Evolutionary conservation across 2,888 invertebrate genomes (phyloP).

Genomic region (Papilio gigon): DNA sequence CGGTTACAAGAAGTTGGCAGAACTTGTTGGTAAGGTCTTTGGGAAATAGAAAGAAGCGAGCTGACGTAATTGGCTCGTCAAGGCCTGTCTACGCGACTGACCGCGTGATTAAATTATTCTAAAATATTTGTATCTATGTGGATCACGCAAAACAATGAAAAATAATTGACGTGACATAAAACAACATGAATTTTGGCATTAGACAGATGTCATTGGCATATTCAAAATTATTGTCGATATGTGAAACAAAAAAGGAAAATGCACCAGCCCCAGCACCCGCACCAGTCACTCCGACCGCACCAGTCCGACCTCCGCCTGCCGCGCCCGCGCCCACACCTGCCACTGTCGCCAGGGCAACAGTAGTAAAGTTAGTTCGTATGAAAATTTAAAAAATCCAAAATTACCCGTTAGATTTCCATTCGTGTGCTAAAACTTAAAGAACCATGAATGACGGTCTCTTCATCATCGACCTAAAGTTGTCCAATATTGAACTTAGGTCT

Average conservation of each 20-base stretch:
- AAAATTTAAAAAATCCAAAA: not conserved
- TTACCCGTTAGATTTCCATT: too few species aligned
- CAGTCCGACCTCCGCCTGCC: not conserved
- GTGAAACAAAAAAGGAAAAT: constrained; percentile 17
- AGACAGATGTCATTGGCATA: constrained; percentile 15
- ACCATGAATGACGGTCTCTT: too few species aligned
- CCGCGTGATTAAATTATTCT: not conserved
- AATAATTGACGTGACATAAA: constrained; percentile 4
- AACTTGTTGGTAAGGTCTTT: too few species aligned
- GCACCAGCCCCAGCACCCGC: not conserved
- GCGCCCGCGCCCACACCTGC: not conserved
- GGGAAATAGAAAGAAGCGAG: too few species aligned
- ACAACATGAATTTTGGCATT: constrained; percentile 14
- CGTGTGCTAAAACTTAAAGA: too few species aligned
- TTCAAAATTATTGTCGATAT: constrained; percentile 21
- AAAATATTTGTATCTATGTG: constrained; percentile 5
- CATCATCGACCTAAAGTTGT: too few species aligned
- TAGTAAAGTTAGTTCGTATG: not conserved
- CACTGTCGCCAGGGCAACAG: not conserved
- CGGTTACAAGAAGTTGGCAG: too few species aligned
- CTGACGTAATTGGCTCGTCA: too few species aligned
- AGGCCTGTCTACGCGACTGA: too few species aligned
- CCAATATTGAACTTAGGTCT: too few species aligned
- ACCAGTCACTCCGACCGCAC: not conserved
- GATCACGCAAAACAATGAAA: not conserved